phyloP scores from a whole-genome alignment of 2,797 vertebrate genomes.

The Pyrocephalus nanus region DNA sequence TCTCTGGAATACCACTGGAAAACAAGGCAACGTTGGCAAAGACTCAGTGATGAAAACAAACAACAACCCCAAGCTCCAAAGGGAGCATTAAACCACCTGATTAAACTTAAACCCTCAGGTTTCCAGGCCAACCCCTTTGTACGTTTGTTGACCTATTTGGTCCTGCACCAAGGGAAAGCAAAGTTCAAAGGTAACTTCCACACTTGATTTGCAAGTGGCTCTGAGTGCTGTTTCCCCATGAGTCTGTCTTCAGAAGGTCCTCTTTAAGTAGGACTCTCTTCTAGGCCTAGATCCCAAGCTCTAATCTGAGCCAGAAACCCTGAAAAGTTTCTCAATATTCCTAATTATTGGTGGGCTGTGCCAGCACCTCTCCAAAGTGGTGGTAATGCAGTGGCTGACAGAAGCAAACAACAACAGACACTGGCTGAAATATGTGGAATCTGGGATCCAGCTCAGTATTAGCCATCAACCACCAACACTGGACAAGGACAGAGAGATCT shows the following conservation, averaged over 20 bases:
- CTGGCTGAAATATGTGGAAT: background rate
- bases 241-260: background rate
- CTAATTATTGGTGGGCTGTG: background rate
- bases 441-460: background rate
- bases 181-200: background rate
- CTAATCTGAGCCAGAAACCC: background rate
- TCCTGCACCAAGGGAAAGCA: background rate
- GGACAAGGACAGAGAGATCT: accelerated
- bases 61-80: background rate
- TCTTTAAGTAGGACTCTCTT: background rate
- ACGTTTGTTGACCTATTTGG: background rate
- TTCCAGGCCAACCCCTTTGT: background rate
- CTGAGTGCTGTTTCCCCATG: background rate
- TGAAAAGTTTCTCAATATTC: background rate
- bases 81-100: background rate
- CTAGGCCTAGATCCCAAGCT: accelerated
- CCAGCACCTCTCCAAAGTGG: background rate
- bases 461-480: background rate
- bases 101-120: background rate
- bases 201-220: background rate
- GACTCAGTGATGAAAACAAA: background rate
- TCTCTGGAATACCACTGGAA: constrained; percentile 89
- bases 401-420: background rate
- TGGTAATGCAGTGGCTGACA: background rate
- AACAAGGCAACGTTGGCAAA: background rate